Evolutionary conservation across 2,888 invertebrate genomes (phyloP).

Genomic region (Drosophila tanythrix): DNA sequence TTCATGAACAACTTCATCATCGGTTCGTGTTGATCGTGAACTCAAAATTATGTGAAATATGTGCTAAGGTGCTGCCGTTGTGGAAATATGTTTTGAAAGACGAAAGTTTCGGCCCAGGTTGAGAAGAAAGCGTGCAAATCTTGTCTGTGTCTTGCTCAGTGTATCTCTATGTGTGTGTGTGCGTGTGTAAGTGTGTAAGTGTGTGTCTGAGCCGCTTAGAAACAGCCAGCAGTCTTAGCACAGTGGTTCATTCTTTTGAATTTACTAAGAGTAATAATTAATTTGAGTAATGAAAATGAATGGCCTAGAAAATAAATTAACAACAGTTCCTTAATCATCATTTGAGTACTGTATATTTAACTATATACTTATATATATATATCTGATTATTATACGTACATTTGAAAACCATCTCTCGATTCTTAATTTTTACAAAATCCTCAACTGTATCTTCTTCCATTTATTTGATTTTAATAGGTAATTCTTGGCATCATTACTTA

Average conservation of each 20-base stretch:
- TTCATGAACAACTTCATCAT: conserved; percentile 6
- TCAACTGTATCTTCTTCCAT: neutral
- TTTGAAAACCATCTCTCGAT: neutral
- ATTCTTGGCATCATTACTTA: neutral
- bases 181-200: neutral
- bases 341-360: neutral
- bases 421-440: neutral
- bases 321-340: neutral
- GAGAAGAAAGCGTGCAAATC: conserved; percentile 78
- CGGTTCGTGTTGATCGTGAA: conserved; percentile 64
- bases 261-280: neutral
- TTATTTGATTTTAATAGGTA: neutral
- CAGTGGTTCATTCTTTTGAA: conserved; percentile 14
- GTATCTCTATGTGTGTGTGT: neutral
- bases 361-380: neutral
- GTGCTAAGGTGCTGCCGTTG: conserved; percentile 63
- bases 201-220: conserved; percentile 4
- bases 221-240: conserved; percentile 14
- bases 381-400: neutral
- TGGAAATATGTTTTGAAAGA: conserved; percentile 51
- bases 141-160: conserved; percentile 7
- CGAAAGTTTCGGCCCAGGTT: conserved; percentile 52
- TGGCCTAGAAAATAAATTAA: neutral
- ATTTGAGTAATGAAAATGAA: neutral
- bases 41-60: conserved; percentile 70